Conservation (phyloP, 2,113 vertebrate species). For the Cyanoderma ruficeps region DNA sequence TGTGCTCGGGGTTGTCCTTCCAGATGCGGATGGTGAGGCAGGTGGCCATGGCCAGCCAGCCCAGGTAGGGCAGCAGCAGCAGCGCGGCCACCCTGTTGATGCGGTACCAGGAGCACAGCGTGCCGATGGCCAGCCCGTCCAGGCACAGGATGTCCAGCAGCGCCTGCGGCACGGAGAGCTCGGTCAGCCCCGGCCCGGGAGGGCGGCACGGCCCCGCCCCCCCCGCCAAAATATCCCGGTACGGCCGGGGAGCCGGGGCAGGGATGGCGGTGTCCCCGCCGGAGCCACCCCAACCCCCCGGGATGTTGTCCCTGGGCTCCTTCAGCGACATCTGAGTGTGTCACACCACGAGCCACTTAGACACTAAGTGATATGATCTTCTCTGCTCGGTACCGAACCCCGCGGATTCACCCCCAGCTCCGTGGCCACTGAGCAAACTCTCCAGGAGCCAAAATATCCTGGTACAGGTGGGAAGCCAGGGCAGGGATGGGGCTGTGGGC, state of each 20-base stretch:
- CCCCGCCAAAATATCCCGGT: neutral
- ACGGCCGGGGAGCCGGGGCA: neutral
- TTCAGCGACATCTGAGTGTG: no score
- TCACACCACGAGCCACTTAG: no score
- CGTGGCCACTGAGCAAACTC: no score
- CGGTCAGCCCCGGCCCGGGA: rapidly evolving
- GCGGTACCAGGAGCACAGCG: constrained; percentile 81
- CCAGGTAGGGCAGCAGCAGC: constrained; percentile 85
- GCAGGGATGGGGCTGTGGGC: no score
- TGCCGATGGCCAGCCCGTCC: constrained; percentile 78
- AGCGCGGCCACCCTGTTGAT: constrained; percentile 81
- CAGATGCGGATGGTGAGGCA: constrained; percentile 85
- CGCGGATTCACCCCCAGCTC: no score
- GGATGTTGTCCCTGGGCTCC: no score
- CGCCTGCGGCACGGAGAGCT: constrained; percentile 59
- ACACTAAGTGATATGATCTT: no score
- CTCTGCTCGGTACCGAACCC: no score
- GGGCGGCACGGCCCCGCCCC: rapidly evolving
- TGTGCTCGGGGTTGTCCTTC: constrained; percentile 81
- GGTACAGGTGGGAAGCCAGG: no score
- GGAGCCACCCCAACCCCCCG: neutral
- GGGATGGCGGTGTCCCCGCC: neutral
- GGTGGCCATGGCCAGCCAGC: constrained; percentile 85
- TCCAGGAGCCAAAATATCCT: no score
- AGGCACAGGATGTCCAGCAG: constrained; percentile 79